Conservation (phyloP, 2,888 invertebrate species). For the Drosophila anceps region DNA sequence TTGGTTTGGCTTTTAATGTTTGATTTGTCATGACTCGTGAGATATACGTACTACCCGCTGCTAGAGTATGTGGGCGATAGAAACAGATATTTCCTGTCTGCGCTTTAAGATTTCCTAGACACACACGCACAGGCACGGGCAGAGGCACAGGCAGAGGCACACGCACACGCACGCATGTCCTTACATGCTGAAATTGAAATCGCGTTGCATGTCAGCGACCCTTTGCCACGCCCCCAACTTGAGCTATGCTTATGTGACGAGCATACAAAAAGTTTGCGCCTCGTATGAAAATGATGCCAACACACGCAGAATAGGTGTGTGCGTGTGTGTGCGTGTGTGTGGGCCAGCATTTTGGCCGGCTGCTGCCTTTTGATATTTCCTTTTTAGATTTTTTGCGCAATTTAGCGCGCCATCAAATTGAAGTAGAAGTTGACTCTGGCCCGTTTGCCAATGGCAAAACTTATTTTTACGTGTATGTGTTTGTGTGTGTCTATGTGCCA, state of each 20-base stretch:
- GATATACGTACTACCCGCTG: not conserved
- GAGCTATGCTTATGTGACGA: constrained; percentile 43
- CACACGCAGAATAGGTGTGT: constrained; percentile 59
- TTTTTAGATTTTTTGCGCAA: constrained; percentile 65
- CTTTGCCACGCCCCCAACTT: constrained; percentile 37
- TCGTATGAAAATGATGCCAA: constrained; percentile 72
- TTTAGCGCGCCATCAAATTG: constrained; percentile 72
- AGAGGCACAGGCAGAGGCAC: constrained; percentile 20
- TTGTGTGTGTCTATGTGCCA: constrained; percentile 4
- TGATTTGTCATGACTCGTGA: not conserved
- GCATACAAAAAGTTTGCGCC: constrained; percentile 65
- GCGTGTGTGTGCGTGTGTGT: constrained; percentile 9
- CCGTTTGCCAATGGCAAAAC: constrained; percentile 53
- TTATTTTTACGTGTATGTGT: constrained; percentile 4
- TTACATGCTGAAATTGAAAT: constrained; percentile 71
- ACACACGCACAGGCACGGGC: constrained; percentile 35
- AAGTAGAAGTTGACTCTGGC: constrained; percentile 65
- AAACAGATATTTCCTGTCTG: constrained; percentile 75
- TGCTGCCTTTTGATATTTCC: constrained; percentile 60
- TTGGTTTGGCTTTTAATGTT: not conserved
- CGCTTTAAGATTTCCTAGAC: constrained; percentile 79
- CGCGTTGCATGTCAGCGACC: constrained; percentile 78
- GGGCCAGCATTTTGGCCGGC: constrained; percentile 53
- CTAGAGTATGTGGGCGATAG: constrained; percentile 10
- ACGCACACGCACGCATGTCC: not conserved